phyloP scores from a whole-genome alignment of 2,888 invertebrate genomes.

The Amblyjoppa fuscipennis region DNA sequence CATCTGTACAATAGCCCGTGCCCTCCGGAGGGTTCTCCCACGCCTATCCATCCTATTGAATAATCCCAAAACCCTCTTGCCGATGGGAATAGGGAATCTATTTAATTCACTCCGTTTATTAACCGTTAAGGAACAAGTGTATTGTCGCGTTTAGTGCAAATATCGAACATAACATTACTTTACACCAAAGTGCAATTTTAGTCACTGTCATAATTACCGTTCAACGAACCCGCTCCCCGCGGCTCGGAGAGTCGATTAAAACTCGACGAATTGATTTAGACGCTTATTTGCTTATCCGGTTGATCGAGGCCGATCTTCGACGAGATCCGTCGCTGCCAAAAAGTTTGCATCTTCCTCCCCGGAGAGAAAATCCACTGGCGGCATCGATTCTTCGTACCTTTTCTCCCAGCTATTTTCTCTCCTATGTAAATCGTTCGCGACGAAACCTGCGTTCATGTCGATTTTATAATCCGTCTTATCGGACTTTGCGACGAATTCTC shows the following conservation, averaged over 20 bases:
- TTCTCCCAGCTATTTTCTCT: not conserved
- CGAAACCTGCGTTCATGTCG: conserved; percentile 6
- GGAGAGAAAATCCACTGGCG: conserved; percentile 2
- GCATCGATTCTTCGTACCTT: conserved; percentile 34
- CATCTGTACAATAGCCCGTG: conserved; percentile 40
- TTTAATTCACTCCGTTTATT: not conserved
- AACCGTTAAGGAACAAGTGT: not conserved
- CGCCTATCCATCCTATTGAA: conserved; percentile 36
- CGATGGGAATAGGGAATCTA: not conserved
- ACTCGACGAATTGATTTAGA: conserved; percentile 41
- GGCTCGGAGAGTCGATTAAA: conserved; percentile 3
- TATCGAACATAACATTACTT: not conserved
- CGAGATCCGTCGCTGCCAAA: conserved; percentile 7
- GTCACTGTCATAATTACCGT: not conserved
- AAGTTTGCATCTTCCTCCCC: not conserved
- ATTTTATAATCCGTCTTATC: conserved; percentile 64
- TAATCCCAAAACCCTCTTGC: conserved; percentile 39
- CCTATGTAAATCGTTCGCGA: conserved; percentile 32
- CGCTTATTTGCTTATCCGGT: conserved; percentile 21
- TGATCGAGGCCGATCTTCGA: not conserved
- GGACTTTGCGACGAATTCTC: conserved; percentile 58
- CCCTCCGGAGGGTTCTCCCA: conserved; percentile 27
- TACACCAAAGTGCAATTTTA: not conserved
- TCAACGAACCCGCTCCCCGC: not conserved
- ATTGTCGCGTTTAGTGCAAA: not conserved